Evolutionary conservation across 2,797 vertebrate species (phyloP), one percentile per base, ranked within the genome.

Genomic region (Molossus alvarezi): DNA sequence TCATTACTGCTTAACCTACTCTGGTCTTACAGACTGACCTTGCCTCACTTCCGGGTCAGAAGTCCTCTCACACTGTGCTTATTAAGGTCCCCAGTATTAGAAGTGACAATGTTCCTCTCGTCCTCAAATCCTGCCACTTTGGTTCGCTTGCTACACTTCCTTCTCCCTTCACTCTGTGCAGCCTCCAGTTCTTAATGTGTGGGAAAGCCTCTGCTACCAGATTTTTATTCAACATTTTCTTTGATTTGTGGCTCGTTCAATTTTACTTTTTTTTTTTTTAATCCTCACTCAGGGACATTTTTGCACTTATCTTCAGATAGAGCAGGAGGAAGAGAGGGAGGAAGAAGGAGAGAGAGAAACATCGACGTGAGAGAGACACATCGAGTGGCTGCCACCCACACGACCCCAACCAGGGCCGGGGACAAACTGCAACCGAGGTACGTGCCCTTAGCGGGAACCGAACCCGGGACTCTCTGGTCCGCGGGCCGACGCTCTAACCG

Each of bases 201-300:
- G 94, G 62, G 62, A 87, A 97, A 83, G 12, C 9, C 0, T 89
- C 21, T 79, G 9, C 25, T 57, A 71, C 17, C 37, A 94, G 21
- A 90, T 64, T 81, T 86, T 69, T 64, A 23, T 57, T 96, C 64
- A 65, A 76, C n/a, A 45, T 88, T 95, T 86, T 71, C 62, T 72
- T 95, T 89, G 67, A 91, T 90, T n/a, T 45, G 57, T 91, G 67
- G 0, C 37, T 73, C 85, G 7, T 62, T 91, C 72, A 72, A 4
- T 60, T 94, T 90, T 91, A 33, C 11, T 41, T 88, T 96, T 90
- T 45, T 45, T 45, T 33, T 33, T 45, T 45, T 45, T 45, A 5
- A 45, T 45, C 41, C 41, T 45, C 41, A 45, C 41, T 6, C 41
- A 6, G 6, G 41, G 41, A 45, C 41, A 45, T 45, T 45, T 45